Conservation (phyloP, 2,888 invertebrate genomes). For the Onchidella celtica region DNA sequence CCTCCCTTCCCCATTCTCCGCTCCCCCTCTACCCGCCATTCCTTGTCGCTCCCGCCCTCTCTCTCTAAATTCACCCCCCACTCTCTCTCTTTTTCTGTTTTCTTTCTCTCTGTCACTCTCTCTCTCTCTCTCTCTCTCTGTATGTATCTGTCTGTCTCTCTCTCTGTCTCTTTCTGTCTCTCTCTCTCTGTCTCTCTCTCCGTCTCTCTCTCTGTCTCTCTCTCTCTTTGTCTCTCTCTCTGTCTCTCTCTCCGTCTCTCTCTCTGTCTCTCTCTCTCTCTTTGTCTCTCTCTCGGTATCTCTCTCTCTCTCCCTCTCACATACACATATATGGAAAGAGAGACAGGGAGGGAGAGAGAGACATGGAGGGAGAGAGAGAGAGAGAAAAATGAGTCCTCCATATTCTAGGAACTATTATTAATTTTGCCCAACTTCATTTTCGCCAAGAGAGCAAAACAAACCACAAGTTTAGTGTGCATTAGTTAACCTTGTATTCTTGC, state of each 20-base stretch:
- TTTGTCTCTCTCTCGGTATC: no score
- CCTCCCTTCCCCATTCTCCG: no score
- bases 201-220: not conserved
- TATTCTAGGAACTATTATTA: no score
- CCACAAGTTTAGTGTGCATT: no score
- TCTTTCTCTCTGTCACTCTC: constrained; percentile 8
- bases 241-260: not conserved
- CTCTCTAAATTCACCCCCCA: not conserved
- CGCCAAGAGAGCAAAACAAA: no score
- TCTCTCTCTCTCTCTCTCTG: constrained; percentile 3
- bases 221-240: no score
- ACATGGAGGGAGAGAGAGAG: not conserved
- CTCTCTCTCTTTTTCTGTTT: not conserved
- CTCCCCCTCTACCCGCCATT: not conserved
- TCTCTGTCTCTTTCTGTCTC: not conserved
- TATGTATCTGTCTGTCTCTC: not conserved
- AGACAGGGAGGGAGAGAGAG: no score
- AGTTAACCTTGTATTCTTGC: no score
- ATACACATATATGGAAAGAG: not conserved
- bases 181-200: not conserved
- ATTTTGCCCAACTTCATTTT: no score
- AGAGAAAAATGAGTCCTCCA: not conserved
- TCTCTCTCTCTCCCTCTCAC: no score
- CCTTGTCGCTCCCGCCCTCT: not conserved
- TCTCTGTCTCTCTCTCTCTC: constrained; percentile 7